Evolutionary conservation across 2,113 vertebrate species (phyloP).

Genomic region (Morone chrysops): DNA sequence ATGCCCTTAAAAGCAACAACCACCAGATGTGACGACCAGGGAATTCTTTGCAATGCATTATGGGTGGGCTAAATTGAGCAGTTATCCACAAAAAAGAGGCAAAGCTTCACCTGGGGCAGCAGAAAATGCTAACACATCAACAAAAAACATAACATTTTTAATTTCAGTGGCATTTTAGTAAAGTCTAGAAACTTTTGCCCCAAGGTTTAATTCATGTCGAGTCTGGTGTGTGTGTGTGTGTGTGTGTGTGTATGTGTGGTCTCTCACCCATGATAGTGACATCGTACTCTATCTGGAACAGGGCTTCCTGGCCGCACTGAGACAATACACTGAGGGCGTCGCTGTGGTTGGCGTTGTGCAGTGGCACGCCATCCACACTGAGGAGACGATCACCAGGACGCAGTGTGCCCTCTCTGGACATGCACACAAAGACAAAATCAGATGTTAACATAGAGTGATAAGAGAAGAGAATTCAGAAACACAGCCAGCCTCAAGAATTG

Average conservation of each 20-base stretch:
- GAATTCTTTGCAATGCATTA: conserved; percentile 24
- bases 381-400: conserved; percentile 93
- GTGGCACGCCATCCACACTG: conserved; percentile 91
- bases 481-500: too few species aligned
- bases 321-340: conserved; percentile 89
- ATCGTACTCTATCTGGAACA: conserved; percentile 97
- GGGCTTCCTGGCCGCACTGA: conserved; percentile 93
- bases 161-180: conserved; percentile 35
- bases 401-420: conserved; percentile 92
- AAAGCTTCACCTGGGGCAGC: conserved; percentile 18
- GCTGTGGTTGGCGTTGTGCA: conserved; percentile 89
- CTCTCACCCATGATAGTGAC: conserved; percentile 94
- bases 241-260: conserved; percentile 1
- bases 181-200: neutral
- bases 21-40: neutral
- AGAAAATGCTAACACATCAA: conserved; percentile 31
- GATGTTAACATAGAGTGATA: neutral
- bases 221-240: conserved; percentile 19
- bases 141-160: conserved; percentile 8
- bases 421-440: neutral
- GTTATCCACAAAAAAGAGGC: conserved; percentile 9
- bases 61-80: conserved; percentile 15
- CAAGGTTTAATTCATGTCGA: neutral
- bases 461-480: neutral
- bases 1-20: conserved; percentile 2